phyloP scores from a whole-genome alignment of 2,113 vertebrate genomes.

The Alces alces region DNA sequence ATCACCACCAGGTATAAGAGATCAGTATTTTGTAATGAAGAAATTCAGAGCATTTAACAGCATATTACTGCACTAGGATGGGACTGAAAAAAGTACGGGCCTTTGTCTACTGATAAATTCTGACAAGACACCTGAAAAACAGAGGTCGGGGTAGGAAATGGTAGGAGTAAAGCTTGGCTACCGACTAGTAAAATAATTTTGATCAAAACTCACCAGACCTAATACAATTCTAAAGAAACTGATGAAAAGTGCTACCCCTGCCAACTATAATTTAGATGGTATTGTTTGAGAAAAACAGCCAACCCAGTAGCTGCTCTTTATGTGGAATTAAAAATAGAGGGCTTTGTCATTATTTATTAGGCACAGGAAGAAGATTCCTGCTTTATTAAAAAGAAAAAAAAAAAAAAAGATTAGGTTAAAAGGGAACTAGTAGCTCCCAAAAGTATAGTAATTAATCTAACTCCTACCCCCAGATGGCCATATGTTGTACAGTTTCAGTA shows the following conservation, averaged over 20 bases:
- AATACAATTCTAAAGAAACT: not conserved
- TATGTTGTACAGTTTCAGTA: not conserved
- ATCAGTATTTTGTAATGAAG: conserved; percentile 20
- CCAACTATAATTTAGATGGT: not conserved
- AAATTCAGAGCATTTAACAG: not conserved
- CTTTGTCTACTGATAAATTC: not conserved
- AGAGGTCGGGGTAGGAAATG: not conserved
- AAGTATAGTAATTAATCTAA: not conserved
- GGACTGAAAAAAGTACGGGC: not conserved
- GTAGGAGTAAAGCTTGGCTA: not conserved
- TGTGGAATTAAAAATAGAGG: not conserved
- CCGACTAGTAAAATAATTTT: not conserved
- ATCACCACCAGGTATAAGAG: not conserved
- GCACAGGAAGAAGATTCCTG: not conserved
- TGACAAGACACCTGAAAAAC: not conserved
- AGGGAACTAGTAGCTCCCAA: not conserved
- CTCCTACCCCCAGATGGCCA: not conserved
- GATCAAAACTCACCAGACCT: not conserved
- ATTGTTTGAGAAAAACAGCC: not conserved
- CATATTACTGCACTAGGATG: not conserved
- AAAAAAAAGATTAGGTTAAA: not conserved
- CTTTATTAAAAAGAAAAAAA: not conserved
- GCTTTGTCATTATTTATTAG: not conserved
- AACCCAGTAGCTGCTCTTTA: not conserved
- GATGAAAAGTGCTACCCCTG: not conserved